Evolutionary conservation across 1,140 invertebrate species (phyloP).

Genomic region (Zaprionus inermis): DNA sequence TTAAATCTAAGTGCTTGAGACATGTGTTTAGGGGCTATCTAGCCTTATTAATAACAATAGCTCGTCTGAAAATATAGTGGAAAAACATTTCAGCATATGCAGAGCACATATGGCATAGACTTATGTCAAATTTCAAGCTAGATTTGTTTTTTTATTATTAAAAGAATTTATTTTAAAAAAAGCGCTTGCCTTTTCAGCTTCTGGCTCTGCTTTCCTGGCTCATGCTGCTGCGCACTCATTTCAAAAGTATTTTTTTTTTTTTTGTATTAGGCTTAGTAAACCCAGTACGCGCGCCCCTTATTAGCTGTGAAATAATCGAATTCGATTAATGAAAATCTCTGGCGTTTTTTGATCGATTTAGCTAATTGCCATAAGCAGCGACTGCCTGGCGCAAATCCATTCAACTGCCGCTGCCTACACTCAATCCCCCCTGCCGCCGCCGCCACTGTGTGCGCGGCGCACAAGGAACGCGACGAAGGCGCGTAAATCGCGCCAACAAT

Average conservation of each 20-base stretch:
- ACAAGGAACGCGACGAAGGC: conserved; percentile 35
- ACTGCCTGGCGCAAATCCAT: neutral
- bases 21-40: too few species aligned
- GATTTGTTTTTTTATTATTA: neutral
- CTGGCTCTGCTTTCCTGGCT: too few species aligned
- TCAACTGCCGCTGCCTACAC: neutral
- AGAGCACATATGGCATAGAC: neutral
- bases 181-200: too few species aligned
- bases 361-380: conserved; percentile 33
- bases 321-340: conserved; percentile 31
- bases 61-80: neutral
- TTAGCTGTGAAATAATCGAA: conserved; percentile 25
- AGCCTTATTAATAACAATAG: too few species aligned
- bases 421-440: neutral
- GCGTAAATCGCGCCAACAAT: conserved; percentile 79
- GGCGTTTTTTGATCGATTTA: conserved; percentile 32
- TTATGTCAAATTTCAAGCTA: neutral
- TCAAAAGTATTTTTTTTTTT: too few species aligned
- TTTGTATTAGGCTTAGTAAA: too few species aligned
- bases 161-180: too few species aligned
- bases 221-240: too few species aligned
- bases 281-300: neutral
- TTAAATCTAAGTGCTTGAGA: too few species aligned
- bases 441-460: neutral
- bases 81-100: neutral